Evolutionary conservation across 92 coral and sea anemone genomes (phyloP).

Genomic region (Heteractis magnifica): DNA sequence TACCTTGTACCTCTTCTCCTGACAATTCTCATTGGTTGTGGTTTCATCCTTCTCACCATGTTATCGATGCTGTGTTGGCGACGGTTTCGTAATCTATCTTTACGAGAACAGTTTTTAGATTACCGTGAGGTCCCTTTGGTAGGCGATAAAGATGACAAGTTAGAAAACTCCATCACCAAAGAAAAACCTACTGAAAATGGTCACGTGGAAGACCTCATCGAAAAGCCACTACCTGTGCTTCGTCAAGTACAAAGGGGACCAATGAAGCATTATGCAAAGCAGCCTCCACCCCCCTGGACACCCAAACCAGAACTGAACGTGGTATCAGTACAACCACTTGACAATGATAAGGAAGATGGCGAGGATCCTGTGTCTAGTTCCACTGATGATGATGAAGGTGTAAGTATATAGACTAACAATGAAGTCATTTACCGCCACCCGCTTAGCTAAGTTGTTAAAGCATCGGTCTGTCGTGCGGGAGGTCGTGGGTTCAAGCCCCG

Average conservation of each 20-base stretch:
- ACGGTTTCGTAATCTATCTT: conserved; percentile 68
- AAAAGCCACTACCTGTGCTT: conserved; percentile 37
- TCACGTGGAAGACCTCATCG: conserved; percentile 37
- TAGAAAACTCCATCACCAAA: conserved; percentile 3
- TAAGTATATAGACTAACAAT: neutral
- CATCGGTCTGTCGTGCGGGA: too few relatives aligned
- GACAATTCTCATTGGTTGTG: conserved; percentile 54
- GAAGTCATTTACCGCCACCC: too few relatives aligned
- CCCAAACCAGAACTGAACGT: conserved; percentile 92
- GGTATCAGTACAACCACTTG: conserved; percentile 87
- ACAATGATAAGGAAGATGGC: conserved; percentile 79
- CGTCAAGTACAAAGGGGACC: conserved; percentile 50
- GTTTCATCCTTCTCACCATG: conserved; percentile 60
- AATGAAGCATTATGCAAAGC: conserved; percentile 42
- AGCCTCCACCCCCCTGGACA: conserved; percentile 85
- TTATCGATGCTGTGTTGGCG: conserved; percentile 86
- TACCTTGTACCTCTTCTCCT: conserved; percentile 49
- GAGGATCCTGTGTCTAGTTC: conserved; percentile 83
- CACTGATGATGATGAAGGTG: conserved; percentile 75
- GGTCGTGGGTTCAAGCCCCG: too few relatives aligned
- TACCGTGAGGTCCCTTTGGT: conserved; percentile 75
- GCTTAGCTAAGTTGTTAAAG: too few relatives aligned
- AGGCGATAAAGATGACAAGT: conserved; percentile 55
- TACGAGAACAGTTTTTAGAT: conserved; percentile 86
- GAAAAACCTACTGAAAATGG: conserved; percentile 48